These are phyloP conservation scores for Pammene fasciana DNA, from an alignment of 2,888 invertebrate genomes.

Conservation along the genomic window DNA sequence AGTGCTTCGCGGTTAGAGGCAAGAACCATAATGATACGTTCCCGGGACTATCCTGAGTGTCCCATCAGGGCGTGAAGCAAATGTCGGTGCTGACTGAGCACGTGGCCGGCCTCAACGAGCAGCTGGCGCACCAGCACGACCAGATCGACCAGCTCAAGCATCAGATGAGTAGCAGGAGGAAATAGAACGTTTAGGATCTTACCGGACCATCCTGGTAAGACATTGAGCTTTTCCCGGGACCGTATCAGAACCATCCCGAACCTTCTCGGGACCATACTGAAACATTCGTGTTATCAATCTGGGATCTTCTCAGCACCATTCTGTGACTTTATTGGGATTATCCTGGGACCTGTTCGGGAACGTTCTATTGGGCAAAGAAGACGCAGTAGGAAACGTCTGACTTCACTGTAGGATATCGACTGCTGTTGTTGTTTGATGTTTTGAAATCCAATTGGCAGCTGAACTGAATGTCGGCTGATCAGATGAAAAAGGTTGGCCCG, in stretches of 20 bases:
- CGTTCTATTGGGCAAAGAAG: no score
- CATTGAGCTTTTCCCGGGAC: no score
- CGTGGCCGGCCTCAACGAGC: conserved; percentile 88
- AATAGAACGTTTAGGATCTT: conserved; percentile 54
- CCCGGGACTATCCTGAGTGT: no score
- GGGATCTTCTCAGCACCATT: neutral
- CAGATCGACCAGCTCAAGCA: conserved; percentile 88
- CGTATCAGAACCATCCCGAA: neutral
- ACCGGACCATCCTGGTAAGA: neutral
- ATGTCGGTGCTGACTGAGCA: conserved; percentile 85
- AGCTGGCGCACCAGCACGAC: conserved; percentile 91
- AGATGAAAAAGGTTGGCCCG: neutral
- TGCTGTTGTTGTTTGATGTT: no score
- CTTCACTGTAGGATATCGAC: no score
- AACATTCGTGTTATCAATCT: neutral
- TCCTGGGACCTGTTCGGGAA: neutral
- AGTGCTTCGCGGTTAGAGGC: no score
- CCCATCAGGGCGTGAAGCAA: conserved; percentile 85
- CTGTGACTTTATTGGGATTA: no score
- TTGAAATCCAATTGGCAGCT: neutral
- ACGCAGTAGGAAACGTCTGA: no score
- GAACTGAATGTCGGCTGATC: neutral
- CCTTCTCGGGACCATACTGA: neutral
- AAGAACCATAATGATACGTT: no score
- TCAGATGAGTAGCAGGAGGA: conserved; percentile 78